Conservation (phyloP, 2,888 invertebrate species). For the Gnatocerus cornutus region DNA sequence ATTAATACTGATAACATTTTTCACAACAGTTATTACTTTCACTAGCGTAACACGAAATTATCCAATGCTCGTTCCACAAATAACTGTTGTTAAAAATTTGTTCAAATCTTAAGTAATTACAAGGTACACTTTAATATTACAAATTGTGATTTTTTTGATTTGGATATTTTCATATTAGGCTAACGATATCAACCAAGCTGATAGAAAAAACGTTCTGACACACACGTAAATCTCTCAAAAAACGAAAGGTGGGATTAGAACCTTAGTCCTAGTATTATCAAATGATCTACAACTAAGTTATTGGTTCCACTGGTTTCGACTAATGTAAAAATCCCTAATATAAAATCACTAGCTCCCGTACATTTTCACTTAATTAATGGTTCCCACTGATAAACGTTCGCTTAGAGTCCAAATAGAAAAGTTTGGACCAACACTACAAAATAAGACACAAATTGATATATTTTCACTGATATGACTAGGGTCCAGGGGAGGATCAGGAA, state of each 20-base stretch:
- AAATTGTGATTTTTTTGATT: conserved; percentile 41
- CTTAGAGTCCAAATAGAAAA: neutral
- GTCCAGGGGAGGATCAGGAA: conserved; percentile 14
- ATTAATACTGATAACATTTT: conserved; percentile 50
- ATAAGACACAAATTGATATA: conserved; percentile 59
- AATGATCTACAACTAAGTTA: conserved; percentile 47
- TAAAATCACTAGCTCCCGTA: conserved; percentile 62
- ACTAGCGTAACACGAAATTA: conserved; percentile 40
- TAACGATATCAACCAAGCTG: conserved; percentile 16
- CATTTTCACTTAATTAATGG: conserved; percentile 56
- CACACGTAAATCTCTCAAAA: neutral
- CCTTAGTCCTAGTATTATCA: conserved; percentile 36
- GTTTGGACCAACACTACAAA: conserved; percentile 34
- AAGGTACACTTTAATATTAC: conserved; percentile 41
- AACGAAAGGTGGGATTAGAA: conserved; percentile 17
- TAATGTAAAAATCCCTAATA: conserved; percentile 66
- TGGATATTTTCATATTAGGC: conserved; percentile 39
- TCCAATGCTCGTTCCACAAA: conserved; percentile 14
- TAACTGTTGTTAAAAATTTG: conserved; percentile 37
- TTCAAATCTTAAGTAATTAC: conserved; percentile 29
- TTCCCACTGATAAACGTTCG: conserved; percentile 55
- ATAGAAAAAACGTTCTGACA: conserved; percentile 8
- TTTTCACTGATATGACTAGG: conserved; percentile 44
- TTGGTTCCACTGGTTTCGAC: conserved; percentile 60
- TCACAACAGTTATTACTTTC: conserved; percentile 47